A percentile compares a stretch with the other conserved stretches of the same genome.
Conservation (phyloP, 1,140 invertebrate genomes). For the Sycophaga agraensis region DNA sequence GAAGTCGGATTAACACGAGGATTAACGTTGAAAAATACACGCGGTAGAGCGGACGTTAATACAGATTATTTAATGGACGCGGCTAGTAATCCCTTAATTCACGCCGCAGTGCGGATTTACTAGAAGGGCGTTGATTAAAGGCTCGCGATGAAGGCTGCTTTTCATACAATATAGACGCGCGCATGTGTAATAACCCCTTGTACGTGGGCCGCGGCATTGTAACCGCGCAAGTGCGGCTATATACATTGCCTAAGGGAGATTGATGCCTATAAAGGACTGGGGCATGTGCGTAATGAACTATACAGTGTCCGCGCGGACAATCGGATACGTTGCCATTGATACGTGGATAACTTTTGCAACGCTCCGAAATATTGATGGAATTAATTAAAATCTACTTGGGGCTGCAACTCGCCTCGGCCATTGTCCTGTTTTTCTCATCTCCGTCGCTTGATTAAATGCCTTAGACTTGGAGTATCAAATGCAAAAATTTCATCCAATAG, state of each 20-base stretch:
- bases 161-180: slow-evolving; percentile 12
- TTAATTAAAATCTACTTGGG: too few species aligned
- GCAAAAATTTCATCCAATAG: too few species aligned
- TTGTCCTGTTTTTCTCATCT: too few species aligned
- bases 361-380: too few species aligned
- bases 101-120: slow-evolving; percentile 6
- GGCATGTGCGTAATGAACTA: not conserved
- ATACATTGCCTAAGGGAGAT: slow-evolving; percentile 23
- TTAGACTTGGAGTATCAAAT: too few species aligned
- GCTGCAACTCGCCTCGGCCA: too few species aligned
- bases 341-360: too few species aligned
- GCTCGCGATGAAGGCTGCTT: not conserved
- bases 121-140: slow-evolving; percentile 9
- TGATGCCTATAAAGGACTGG: not conserved
- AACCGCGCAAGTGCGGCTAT: slow-evolving; percentile 18
- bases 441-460: too few species aligned
- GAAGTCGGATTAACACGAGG: too few species aligned
- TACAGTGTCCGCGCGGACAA: slow-evolving; percentile 32
- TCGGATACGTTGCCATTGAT: too few species aligned
- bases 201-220: not conserved
- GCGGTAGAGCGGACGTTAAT: too few species aligned
- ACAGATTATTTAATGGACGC: not conserved
- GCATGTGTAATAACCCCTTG: not conserved
- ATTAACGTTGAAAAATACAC: too few species aligned
- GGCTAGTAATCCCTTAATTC: slow-evolving; percentile 19